phyloP scores from a whole-genome alignment of 2,888 invertebrate species.

The Hecatera dysodea region DNA sequence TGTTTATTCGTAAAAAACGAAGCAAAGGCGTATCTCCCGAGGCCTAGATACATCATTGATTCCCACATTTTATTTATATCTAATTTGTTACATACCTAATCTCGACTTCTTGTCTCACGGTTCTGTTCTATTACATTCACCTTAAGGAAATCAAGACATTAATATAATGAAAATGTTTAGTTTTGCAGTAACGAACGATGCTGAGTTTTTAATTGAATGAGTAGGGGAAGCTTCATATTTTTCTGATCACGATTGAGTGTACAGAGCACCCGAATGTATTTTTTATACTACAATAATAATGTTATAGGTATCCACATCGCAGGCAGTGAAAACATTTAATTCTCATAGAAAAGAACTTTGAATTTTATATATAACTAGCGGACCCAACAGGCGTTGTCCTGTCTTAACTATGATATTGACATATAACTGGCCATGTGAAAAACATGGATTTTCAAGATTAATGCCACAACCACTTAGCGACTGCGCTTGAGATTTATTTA shows the following conservation, averaged over 20 bases:
- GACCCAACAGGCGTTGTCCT: too few species aligned
- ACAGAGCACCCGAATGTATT: neutral
- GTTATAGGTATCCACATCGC: neutral
- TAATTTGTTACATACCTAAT: constrained; percentile 16
- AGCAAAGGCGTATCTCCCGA: constrained; percentile 45
- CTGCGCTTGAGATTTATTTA: too few species aligned
- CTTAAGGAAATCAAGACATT: neutral
- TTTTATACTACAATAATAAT: constrained; percentile 11
- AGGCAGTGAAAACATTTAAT: constrained; percentile 12
- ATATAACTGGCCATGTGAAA: too few species aligned
- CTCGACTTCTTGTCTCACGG: neutral
- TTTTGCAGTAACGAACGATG: neutral
- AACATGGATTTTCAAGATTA: too few species aligned
- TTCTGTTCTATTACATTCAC: neutral
- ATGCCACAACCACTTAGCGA: too few species aligned
- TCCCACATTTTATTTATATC: constrained; percentile 47
- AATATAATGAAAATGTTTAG: neutral
- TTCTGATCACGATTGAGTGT: constrained; percentile 2
- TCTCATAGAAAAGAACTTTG: neutral
- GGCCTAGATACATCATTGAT: constrained; percentile 38
- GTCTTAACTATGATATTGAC: too few species aligned
- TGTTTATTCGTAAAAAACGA: constrained; percentile 59
- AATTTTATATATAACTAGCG: neutral
- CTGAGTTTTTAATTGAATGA: neutral
- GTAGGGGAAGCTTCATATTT: constrained; percentile 1